These are phyloP conservation scores for Leptoclinus maculatus DNA, from an alignment of 2,797 vertebrate species.

Conservation along the genomic window DNA sequence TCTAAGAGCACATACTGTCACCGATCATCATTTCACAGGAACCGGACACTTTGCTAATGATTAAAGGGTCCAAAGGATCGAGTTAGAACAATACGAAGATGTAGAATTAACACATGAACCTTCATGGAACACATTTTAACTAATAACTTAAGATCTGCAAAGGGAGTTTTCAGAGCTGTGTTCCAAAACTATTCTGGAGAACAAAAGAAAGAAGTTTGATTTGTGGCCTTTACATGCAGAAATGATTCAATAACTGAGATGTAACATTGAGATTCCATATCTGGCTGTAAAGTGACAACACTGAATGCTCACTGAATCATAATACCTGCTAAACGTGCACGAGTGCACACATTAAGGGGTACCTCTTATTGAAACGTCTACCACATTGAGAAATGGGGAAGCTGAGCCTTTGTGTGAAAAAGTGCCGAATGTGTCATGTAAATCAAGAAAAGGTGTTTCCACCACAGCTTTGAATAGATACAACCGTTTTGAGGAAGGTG, in stretches of 20 bases:
- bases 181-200: not conserved
- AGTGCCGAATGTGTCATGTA: slow-evolving; percentile 37
- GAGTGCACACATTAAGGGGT: slow-evolving; percentile 22
- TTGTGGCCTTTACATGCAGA: not conserved
- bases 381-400: slow-evolving; percentile 24
- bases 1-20: slow-evolving; percentile 19
- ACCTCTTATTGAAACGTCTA: not conserved
- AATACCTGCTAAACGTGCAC: slow-evolving; percentile 29
- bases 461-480: slow-evolving; percentile 55
- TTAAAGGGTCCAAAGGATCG: not conserved
- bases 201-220: not conserved
- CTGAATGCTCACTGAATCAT: too few relatives aligned
- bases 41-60: slow-evolving; percentile 17
- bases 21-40: slow-evolving; percentile 26
- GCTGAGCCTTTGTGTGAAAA: slow-evolving; percentile 28
- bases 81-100: not conserved
- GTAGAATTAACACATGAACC: not conserved
- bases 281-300: slow-evolving; percentile 10
- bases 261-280: not conserved
- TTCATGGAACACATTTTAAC: not conserved
- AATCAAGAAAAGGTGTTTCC: slow-evolving; percentile 65
- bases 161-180: not conserved
- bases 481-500: slow-evolving; percentile 73
- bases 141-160: too few relatives aligned
- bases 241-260: not conserved